Evolutionary conservation across 2,888 invertebrate species (phyloP), one percentile per base, ranked within the genome.

Genomic region (Cartodere bifasciata): DNA sequence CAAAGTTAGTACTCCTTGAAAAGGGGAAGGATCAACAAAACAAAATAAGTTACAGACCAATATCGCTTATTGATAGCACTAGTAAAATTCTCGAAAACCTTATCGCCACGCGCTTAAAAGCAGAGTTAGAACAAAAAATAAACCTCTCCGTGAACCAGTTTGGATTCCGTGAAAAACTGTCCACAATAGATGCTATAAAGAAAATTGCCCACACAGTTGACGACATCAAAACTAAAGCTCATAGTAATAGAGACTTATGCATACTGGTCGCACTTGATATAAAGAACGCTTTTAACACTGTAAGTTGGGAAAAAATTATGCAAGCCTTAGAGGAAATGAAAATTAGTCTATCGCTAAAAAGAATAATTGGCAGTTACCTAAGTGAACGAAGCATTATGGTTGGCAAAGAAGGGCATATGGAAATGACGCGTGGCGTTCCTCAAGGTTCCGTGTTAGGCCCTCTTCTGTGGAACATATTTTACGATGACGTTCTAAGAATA

Each of bases 381-480:
- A 7, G 6, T 4, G 15, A 26, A 6, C 12, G 6, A 14, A 12
- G 4, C n/a, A 13, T 26, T 7, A 26, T 5, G n/a, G 12, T 26
- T 5, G 13, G 4, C 12, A 23, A 23, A 23, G 13, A 12, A 13
- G n/a, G n/a, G 4, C 4, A 13, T 23, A 11, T 11, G 4, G 4
- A 14, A n/a, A n/a, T 5, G 4, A 26, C 26, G 4, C 12, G 10
- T 26, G 26, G 26, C 4, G 26, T 26, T n/a, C 26, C 15, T 13
- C 26, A 26, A 12, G 26, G 26, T 4, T 26, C 26, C 4, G 26
- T 26, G 5, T 12, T 26, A 4, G 26, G 26, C 12, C 26, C 26
- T 4, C 4, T 12, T 12, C 15, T 26, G 4, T 26, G 13, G 13
- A 12, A 7, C n/a, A 4, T 26, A n/a, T 12, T 26, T 12, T 26